Conservation (phyloP, 2,797 vertebrate species). For the Agapornis canus region DNA sequence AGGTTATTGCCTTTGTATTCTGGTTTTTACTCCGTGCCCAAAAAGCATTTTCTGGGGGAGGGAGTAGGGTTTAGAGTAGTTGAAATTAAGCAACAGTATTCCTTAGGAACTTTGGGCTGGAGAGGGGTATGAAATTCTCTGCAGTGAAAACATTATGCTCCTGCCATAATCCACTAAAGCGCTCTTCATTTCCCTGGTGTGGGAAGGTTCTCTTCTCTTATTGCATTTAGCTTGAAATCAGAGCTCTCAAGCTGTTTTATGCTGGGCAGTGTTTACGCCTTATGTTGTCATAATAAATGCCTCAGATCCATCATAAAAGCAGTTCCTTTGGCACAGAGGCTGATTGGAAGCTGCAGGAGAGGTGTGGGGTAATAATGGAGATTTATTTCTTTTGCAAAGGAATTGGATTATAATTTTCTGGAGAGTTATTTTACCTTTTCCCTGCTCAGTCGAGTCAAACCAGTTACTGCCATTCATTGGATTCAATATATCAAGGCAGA, state of each 20-base stretch:
- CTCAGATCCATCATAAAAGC: slow-evolving; percentile 36
- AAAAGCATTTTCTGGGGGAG: not conserved
- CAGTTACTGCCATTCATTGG: not conserved
- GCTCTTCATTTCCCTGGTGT: slow-evolving; percentile 21
- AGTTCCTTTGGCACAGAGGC: not conserved
- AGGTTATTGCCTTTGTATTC: not conserved
- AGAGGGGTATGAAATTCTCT: not conserved
- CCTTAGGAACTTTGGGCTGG: not conserved
- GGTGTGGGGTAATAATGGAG: not conserved
- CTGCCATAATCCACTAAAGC: slow-evolving; percentile 14
- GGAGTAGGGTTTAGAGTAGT: not conserved
- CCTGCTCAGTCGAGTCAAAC: not conserved
- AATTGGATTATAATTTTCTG: not conserved
- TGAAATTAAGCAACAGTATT: not conserved
- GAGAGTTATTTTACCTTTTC: slow-evolving; percentile 29
- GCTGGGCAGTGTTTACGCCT: not conserved
- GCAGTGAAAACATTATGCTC: not conserved
- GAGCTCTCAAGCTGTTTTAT: not conserved
- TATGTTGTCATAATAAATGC: not conserved
- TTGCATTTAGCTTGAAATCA: slow-evolving; percentile 20
- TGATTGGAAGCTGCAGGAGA: not conserved
- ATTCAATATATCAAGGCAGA: not conserved
- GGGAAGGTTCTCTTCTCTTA: slow-evolving; percentile 19
- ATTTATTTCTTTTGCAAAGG: not conserved
- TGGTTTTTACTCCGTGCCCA: not conserved